Conservation (phyloP, 1,140 invertebrate species). For the Caerostris darwini region DNA sequence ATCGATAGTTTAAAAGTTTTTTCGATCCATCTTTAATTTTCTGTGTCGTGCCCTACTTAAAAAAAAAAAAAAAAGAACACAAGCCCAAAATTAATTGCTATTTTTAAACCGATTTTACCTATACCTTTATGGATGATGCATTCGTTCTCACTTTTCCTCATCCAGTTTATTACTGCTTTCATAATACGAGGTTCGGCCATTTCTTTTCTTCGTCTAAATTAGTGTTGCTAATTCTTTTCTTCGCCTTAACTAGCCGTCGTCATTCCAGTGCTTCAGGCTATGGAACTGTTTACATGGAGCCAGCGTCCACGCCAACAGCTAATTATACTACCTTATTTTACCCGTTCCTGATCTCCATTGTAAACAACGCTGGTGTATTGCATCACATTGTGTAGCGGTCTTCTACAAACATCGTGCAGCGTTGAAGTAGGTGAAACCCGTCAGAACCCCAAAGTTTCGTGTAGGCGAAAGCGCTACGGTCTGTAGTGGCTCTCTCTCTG, state of each 20-base stretch:
- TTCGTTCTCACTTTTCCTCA: neutral
- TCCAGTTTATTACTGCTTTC: neutral
- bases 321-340: neutral
- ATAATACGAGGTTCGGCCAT: neutral
- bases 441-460: neutral
- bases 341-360: neutral
- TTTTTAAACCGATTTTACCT: neutral
- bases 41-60: neutral
- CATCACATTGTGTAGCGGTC: neutral
- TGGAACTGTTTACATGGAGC: neutral
- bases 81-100: neutral
- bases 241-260: neutral
- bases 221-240: neutral
- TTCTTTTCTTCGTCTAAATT: neutral
- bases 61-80: neutral
- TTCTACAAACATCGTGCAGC: constrained; percentile 1
- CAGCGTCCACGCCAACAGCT: neutral
- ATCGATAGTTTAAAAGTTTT: neutral
- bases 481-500: neutral
- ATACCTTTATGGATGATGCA: neutral
- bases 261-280: neutral
- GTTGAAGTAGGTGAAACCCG: constrained; percentile 17
- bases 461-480: neutral
- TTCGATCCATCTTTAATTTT: neutral
- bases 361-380: neutral